phyloP scores from a whole-genome alignment of 2,797 vertebrate species.

The Arnoldichthys spilopterus region DNA sequence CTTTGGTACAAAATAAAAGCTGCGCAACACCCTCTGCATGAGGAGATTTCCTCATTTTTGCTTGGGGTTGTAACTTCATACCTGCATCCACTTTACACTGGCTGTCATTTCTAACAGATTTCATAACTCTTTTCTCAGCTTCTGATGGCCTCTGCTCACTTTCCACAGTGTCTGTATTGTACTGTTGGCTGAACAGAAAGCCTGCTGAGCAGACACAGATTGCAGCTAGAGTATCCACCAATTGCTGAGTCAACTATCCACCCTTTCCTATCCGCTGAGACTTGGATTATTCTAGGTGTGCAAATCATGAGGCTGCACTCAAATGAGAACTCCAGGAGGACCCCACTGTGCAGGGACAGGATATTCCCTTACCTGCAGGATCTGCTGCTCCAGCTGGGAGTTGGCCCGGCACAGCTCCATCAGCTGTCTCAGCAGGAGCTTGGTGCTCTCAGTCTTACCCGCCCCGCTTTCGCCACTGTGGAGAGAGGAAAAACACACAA shows the following conservation, averaged over 20 bases:
- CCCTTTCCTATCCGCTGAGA: not conserved
- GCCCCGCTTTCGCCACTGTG: conserved; percentile 80
- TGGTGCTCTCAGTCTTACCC: conserved; percentile 80
- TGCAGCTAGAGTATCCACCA: not conserved
- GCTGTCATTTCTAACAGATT: no score
- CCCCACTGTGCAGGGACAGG: not conserved
- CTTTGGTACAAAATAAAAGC: no score
- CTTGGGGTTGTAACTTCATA: no score
- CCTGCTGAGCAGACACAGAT: not conserved
- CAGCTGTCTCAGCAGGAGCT: conserved; percentile 76
- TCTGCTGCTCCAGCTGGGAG: conserved; percentile 77
- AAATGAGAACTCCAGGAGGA: conserved; percentile 8
- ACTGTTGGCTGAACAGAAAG: not conserved
- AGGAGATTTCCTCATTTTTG: no score
- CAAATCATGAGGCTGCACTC: conserved; percentile 43
- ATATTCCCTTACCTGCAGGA: conserved; percentile 75
- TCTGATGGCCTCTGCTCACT: not conserved
- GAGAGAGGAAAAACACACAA: not conserved
- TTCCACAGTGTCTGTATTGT: not conserved
- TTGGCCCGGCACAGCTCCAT: conserved; percentile 78
- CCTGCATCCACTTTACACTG: no score
- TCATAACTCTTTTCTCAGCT: not conserved
- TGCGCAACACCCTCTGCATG: no score
- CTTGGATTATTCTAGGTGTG: conserved; percentile 4
- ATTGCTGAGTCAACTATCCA: not conserved